A percentile compares a stretch with the other conserved stretches of the same genome.
phyloP scores from a whole-genome alignment of 2,113 vertebrate species.

The Dryoscopus gambensis region DNA sequence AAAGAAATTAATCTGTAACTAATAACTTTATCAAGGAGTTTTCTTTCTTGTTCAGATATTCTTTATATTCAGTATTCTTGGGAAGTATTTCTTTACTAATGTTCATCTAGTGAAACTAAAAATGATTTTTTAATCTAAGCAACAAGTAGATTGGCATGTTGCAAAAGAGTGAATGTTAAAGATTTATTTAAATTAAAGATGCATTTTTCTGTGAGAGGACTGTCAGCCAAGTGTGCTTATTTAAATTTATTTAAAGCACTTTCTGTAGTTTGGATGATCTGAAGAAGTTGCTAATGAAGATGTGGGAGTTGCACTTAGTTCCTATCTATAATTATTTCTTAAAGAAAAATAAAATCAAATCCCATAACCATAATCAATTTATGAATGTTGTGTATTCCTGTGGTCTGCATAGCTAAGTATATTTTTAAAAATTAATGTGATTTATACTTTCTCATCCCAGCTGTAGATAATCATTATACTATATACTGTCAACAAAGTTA shows the following conservation, averaged over 20 bases:
- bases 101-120: neutral
- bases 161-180: neutral
- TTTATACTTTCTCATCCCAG: conserved; percentile 36
- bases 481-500: conserved; percentile 44
- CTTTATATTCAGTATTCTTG: neutral
- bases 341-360: neutral
- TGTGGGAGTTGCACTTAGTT: neutral
- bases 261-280: neutral
- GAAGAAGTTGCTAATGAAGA: conserved; percentile 20
- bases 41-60: neutral
- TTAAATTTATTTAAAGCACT: neutral
- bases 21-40: neutral
- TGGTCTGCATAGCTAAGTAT: neutral
- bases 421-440: conserved; percentile 33
- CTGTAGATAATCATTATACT: conserved; percentile 43
- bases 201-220: neutral
- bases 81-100: neutral
- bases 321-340: neutral
- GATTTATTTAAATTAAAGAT: neutral
- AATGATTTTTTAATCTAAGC: neutral
- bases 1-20: neutral
- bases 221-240: neutral
- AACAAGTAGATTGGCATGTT: neutral
- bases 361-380: neutral
- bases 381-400: neutral